Evolutionary conservation across 2,113 vertebrate genomes (phyloP).

Genomic region (Azemiops feae): DNA sequence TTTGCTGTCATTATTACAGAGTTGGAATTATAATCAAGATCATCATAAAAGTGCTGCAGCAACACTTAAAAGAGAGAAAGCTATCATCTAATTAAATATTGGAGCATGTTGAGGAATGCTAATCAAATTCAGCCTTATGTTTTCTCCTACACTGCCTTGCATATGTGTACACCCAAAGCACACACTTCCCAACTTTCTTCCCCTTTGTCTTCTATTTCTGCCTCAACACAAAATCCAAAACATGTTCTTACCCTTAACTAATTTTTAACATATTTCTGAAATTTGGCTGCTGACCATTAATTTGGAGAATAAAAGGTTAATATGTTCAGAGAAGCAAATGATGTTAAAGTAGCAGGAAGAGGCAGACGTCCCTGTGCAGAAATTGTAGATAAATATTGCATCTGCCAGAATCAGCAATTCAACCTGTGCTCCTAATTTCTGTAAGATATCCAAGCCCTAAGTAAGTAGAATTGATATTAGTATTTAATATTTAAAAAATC

Average conservation of each 20-base stretch:
- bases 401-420: background rate
- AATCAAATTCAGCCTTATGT: background rate
- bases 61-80: background rate
- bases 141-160: background rate
- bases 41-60: background rate
- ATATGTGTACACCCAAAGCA: background rate
- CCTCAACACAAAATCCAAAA: background rate
- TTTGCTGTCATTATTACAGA: background rate
- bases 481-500: background rate
- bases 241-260: background rate
- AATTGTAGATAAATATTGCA: background rate
- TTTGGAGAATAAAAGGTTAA: background rate
- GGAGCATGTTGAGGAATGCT: background rate
- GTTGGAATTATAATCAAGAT: background rate
- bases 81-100: background rate
- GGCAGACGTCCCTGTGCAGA: accelerated
- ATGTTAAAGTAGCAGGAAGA: background rate
- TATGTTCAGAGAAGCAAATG: background rate
- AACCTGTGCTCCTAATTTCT: background rate
- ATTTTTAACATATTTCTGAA: too few relatives aligned
- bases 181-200: background rate
- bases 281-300: background rate
- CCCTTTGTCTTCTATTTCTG: background rate
- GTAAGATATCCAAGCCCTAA: background rate
- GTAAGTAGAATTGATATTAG: background rate